A percentile compares a stretch with the other conserved stretches of the same genome.
Evolutionary conservation across 2,113 vertebrate species (phyloP).

Genomic region (Lophura nycthemera): DNA sequence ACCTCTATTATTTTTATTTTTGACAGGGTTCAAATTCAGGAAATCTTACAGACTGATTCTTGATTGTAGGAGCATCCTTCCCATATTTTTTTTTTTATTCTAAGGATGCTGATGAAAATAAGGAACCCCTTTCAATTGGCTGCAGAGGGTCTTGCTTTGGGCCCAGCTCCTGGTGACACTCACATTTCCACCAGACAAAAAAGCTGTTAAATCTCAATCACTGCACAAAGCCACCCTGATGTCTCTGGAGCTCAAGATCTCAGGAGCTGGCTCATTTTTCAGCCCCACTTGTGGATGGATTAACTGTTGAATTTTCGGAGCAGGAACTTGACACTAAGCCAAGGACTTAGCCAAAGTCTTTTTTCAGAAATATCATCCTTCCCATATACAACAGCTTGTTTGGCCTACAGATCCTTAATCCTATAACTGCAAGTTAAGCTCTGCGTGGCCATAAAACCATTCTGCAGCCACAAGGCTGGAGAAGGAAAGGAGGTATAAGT

Average conservation of each 20-base stretch:
- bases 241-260: background rate
- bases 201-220: background rate
- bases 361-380: background rate
- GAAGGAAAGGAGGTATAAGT: background rate
- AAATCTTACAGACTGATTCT: background rate
- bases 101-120: background rate
- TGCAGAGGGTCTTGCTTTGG: background rate
- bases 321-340: background rate
- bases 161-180: background rate
- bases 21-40: background rate
- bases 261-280: background rate
- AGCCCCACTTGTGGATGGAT: background rate
- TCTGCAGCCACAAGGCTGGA: background rate
- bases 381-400: background rate
- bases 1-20: background rate
- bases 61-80: background rate
- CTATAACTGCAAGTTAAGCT: background rate
- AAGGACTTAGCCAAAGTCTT: background rate
- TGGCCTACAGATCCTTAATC: background rate
- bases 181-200: background rate
- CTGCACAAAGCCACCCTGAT: background rate
- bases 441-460: accelerated
- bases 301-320: background rate
- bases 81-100: background rate
- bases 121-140: background rate